A percentile compares a stretch with the other conserved stretches of the same genome.
These are phyloP conservation scores for Myiothlypis chrysogaster DNA, from an alignment of 2,797 vertebrate genomes.

Conservation along the genomic window DNA sequence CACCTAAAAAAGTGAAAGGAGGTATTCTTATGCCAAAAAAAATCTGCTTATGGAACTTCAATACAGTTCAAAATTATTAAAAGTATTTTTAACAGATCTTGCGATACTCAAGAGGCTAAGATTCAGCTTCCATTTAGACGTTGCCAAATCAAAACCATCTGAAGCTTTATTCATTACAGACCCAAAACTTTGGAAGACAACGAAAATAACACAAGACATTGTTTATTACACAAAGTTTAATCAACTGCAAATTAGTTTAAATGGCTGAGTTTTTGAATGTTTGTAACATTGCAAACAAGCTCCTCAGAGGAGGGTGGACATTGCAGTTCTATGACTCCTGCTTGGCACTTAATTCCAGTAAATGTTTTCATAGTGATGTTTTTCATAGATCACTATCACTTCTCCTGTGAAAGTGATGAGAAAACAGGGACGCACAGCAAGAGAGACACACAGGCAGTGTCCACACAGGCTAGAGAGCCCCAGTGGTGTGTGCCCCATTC, in stretches of 20 bases:
- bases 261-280: not conserved
- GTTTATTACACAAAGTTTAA: not conserved
- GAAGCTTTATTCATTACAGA: not conserved
- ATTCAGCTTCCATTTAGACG: not conserved
- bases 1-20: not conserved
- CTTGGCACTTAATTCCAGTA: not conserved
- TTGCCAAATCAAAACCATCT: not conserved
- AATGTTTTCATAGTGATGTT: not conserved
- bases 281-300: not conserved
- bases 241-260: not conserved
- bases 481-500: not conserved
- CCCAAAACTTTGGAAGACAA: not conserved
- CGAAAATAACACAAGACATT: not conserved
- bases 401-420: not conserved
- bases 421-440: not conserved
- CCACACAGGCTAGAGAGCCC: not conserved
- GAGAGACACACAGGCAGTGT: not conserved
- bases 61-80: not conserved
- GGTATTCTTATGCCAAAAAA: not conserved
- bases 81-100: not conserved
- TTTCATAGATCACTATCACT: not conserved
- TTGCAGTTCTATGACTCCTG: not conserved
- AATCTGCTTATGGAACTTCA: not conserved
- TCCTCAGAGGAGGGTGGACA: not conserved
- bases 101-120: not conserved